Conservation (phyloP, 2,888 invertebrate species). For the Amphipoea oculea region DNA sequence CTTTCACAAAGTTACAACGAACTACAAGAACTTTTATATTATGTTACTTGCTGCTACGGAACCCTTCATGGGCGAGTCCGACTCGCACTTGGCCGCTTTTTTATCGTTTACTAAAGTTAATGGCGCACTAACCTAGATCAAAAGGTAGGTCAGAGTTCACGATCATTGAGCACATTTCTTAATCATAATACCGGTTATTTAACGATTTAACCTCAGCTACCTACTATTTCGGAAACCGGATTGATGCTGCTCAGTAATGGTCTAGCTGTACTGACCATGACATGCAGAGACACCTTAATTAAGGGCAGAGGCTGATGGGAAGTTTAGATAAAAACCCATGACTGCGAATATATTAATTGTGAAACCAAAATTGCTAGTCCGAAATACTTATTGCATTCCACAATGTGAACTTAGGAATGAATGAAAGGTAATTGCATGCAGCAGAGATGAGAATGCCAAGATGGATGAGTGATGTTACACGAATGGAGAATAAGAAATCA, state of each 20-base stretch:
- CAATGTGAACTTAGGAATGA: neutral
- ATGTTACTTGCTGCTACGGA: too few species aligned
- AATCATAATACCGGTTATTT: slow-evolving; percentile 10
- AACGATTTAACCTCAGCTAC: neutral
- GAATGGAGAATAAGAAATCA: too few species aligned
- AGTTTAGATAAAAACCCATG: neutral
- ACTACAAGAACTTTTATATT: too few species aligned
- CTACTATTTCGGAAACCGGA: neutral
- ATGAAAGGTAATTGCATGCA: too few species aligned
- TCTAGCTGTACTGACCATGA: neutral
- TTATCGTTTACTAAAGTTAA: slow-evolving; percentile 1
- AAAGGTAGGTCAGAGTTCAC: neutral
- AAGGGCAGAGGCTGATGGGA: neutral
- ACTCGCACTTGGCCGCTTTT: too few species aligned
- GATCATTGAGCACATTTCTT: neutral
- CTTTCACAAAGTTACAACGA: too few species aligned
- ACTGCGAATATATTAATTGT: neutral
- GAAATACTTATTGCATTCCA: neutral
- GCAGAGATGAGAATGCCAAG: too few species aligned
- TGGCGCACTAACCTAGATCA: neutral
- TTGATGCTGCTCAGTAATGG: neutral
- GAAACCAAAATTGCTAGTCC: neutral
- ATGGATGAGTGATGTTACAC: too few species aligned
- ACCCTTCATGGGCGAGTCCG: too few species aligned
- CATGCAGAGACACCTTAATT: neutral